Base-by-base conservation (phyloP, 2,113 vertebrate species). In the Syrrhaptes paradoxus region DNA sequence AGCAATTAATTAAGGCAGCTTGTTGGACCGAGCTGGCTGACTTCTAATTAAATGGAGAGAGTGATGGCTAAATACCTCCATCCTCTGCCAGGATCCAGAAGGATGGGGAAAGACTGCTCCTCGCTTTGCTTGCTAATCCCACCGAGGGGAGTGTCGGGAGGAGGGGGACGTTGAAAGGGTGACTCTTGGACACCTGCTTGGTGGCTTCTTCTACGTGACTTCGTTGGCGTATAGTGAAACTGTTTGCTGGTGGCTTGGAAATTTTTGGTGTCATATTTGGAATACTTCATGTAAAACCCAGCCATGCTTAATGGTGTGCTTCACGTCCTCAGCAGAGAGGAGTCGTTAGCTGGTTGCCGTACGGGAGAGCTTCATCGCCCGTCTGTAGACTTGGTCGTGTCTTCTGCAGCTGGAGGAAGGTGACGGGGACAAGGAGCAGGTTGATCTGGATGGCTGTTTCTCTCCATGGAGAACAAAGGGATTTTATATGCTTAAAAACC, bases 281-380 rank as follows among this genome's bases (percentile, higher is more conserved):
- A 63, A 19, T 59, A 46, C 61, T 94, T 48, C 6, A 6, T 45
- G 32, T 21, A 11, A 49, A 57, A 51, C 13, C 13, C 20, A 81
- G 31, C 28, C 4, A 0, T 1, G 1, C 16, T 55, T n/a, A 7
- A 45, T 29, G 4, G 3, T 14, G 3, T 9, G 16, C 22, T 38
- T 19, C 36, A 22, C 52, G 28, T 59, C 28, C 20, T 72, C 66
- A 29, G 18, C 7, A 10, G 74, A 52, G 24, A 25, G 36, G 45
- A 52, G 20, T 29, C 59, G 2, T 24, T 41, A 51, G 31, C 49
- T 68, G 57, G 32, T 28, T 72, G 82, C n/a, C 65, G 18, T 18
- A 18, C 1, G 4, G 66, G 58, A 49, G 36, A 20, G 43, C 38
- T 36, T 77, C 5, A 0, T 58, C 46, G 67, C 51, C 59, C 2